A percentile compares a stretch with the other conserved stretches of the same genome.
Conservation (phyloP, 2,797 vertebrate species). For the Pseudopleuronectes americanus region DNA sequence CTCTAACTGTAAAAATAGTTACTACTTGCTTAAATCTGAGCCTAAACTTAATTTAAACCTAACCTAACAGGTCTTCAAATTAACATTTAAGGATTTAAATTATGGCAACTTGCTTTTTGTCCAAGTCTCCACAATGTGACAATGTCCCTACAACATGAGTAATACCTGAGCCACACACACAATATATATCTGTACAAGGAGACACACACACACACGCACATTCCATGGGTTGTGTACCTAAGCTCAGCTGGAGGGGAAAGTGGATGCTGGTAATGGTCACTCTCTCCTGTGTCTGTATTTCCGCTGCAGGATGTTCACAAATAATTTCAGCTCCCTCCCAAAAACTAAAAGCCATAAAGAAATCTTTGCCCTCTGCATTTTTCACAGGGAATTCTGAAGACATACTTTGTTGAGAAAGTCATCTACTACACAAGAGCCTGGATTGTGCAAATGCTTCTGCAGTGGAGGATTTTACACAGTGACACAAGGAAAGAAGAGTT, state of each 20-base stretch:
- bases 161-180: too few relatives aligned
- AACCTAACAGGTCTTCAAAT: too few relatives aligned
- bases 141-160: too few relatives aligned
- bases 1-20: too few relatives aligned
- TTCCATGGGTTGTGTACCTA: constrained; percentile 40
- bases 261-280: constrained; percentile 37
- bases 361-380: constrained; percentile 26
- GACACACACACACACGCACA: constrained; percentile 10
- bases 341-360: constrained; percentile 34
- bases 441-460: too few relatives aligned
- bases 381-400: constrained; percentile 31
- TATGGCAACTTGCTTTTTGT: too few relatives aligned
- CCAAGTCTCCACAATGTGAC: too few relatives aligned
- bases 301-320: constrained; percentile 57
- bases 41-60: too few relatives aligned
- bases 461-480: constrained; percentile 46
- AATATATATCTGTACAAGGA: constrained; percentile 2
- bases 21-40: too few relatives aligned
- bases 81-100: too few relatives aligned
- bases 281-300: constrained; percentile 45
- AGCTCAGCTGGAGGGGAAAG: constrained; percentile 59
- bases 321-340: constrained; percentile 53
- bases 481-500: constrained; percentile 42
- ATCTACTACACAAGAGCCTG: constrained; percentile 4
- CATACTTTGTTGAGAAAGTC: constrained; percentile 20